Conservation (phyloP, 2,797 vertebrate species). For the Pelochelys cantorii region DNA sequence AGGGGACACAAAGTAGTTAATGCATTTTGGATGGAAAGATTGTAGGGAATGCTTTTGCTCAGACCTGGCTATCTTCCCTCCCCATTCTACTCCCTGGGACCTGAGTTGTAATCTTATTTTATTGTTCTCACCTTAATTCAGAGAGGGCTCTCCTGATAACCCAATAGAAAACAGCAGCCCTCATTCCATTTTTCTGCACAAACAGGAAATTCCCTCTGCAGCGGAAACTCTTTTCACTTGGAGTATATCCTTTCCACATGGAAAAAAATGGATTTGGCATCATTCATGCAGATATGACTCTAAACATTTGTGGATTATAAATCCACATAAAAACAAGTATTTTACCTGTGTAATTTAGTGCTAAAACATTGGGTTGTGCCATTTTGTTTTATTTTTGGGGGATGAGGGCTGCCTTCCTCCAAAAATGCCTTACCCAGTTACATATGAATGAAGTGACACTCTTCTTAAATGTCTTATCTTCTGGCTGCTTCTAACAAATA, state of each 20-base stretch:
- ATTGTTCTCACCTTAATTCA: not conserved
- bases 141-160: not conserved
- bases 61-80: not conserved
- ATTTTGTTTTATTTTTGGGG: not conserved
- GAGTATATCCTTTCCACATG: not conserved
- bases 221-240: not conserved
- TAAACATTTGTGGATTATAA: not conserved
- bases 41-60: not conserved
- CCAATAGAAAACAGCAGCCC: not conserved
- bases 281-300: not conserved
- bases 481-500: not conserved
- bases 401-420: not conserved
- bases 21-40: not conserved
- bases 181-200: not conserved
- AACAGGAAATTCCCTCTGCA: not conserved
- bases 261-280: not conserved
- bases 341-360: not conserved
- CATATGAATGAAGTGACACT: conserved; percentile 1
- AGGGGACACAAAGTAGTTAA: not conserved
- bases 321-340: not conserved
- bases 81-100: not conserved
- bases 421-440: not conserved
- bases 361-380: not conserved
- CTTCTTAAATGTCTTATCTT: not conserved
- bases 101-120: not conserved